These are phyloP conservation scores for Arrhopalites spinosus DNA, from an alignment of 2,888 invertebrate genomes.

Conservation along the genomic window DNA sequence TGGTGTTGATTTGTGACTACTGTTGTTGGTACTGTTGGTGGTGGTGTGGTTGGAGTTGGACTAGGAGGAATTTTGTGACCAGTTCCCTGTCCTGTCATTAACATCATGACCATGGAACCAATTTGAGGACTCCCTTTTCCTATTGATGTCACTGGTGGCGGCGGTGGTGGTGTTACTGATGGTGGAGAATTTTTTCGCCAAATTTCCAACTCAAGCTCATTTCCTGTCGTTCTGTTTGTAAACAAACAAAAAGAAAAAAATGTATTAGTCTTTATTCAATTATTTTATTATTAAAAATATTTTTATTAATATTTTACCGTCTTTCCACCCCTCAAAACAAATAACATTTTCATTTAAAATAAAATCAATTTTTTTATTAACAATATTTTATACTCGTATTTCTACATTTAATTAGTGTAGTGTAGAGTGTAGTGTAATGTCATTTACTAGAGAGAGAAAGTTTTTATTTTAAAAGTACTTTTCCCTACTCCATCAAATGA, in stretches of 20 bases:
- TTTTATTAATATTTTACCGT: too few relatives aligned
- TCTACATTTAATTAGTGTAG: too few relatives aligned
- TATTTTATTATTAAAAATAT: neutral
- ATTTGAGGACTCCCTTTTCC: slow-evolving; percentile 13
- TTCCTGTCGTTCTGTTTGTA: slow-evolving; percentile 47
- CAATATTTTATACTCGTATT: too few relatives aligned
- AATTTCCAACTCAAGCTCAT: slow-evolving; percentile 47
- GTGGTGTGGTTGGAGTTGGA: neutral
- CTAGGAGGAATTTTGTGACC: slow-evolving; percentile 5
- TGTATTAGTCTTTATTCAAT: neutral
- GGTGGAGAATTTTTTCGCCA: slow-evolving; percentile 47
- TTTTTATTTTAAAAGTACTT: too few relatives aligned
- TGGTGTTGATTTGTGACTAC: too few relatives aligned
- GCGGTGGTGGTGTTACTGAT: neutral
- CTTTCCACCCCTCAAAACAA: too few relatives aligned
- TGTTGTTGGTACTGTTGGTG: neutral
- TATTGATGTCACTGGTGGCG: neutral
- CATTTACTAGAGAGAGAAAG: too few relatives aligned
- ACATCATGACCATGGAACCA: slow-evolving; percentile 37
- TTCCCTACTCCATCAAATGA: too few relatives aligned
- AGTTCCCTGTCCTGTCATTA: slow-evolving; percentile 33
- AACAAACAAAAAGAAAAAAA: neutral
- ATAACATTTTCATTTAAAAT: too few relatives aligned
- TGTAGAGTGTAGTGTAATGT: too few relatives aligned
- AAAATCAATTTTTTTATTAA: too few relatives aligned